phyloP scores from a whole-genome alignment of 2,888 invertebrate genomes.

The Oligia latruncula region DNA sequence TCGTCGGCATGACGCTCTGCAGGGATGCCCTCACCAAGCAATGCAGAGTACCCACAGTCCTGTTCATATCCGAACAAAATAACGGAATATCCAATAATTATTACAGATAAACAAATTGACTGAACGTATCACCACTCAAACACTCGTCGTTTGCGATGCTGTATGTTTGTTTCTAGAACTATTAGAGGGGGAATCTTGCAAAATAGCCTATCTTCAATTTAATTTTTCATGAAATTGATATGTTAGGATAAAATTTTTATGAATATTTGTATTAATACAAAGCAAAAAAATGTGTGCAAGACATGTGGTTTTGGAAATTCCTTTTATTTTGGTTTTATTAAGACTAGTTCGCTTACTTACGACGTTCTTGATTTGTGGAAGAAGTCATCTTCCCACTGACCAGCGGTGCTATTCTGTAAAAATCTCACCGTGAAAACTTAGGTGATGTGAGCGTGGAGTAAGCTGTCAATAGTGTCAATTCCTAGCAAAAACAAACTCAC shows the following conservation, averaged over 20 bases:
- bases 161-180: conserved; percentile 22
- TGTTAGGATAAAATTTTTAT: neutral
- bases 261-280: neutral
- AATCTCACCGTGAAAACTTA: too few species aligned
- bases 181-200: neutral
- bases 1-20: conserved; percentile 88
- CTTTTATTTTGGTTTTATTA: neutral
- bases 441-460: too few species aligned
- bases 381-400: neutral
- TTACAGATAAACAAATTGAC: conserved; percentile 31
- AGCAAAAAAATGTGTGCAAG: neutral
- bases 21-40: conserved; percentile 80
- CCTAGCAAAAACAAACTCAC: too few species aligned
- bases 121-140: conserved; percentile 11
- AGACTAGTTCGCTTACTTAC: neutral
- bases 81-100: conserved; percentile 36
- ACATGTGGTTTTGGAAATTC: neutral
- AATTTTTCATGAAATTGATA: neutral
- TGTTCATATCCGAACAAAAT: conserved; percentile 70
- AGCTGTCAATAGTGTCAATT: too few species aligned
- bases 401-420: too few species aligned
- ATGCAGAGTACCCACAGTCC: conserved; percentile 66
- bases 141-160: conserved; percentile 40
- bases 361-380: neutral
- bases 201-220: neutral